These are phyloP conservation scores for Homarus americanus DNA, from an alignment of 1,140 invertebrate species.

Conservation along the genomic window DNA sequence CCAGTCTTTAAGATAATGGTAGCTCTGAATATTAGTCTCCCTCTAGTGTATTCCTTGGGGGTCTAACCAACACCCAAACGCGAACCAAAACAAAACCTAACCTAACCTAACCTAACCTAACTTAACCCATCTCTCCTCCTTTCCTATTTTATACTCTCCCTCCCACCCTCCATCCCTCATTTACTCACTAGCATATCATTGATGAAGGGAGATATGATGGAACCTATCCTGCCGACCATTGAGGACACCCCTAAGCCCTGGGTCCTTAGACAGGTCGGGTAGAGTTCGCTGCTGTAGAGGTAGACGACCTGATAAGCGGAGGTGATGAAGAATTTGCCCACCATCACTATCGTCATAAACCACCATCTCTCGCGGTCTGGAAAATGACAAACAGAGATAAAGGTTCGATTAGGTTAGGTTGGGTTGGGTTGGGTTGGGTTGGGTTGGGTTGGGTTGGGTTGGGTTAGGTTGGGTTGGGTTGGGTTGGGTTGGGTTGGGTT, in stretches of 20 bases:
- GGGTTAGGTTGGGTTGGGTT: no score
- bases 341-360: conserved; percentile 83
- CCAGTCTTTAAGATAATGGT: background rate
- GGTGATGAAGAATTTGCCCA: conserved; percentile 90
- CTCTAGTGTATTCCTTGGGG: background rate
- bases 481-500: no score
- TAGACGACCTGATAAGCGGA: conserved; percentile 89
- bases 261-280: conserved; percentile 89
- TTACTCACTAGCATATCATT: conserved; percentile 81
- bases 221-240: conserved; percentile 87
- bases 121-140: background rate
- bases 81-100: no score
- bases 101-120: no score
- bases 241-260: conserved; percentile 89
- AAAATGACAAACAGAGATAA: no score
- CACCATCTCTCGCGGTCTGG: conserved; percentile 34
- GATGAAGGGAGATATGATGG: conserved; percentile 87
- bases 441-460: no score
- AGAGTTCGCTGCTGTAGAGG: conserved; percentile 89
- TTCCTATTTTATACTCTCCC: conserved; percentile 11
- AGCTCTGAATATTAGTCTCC: background rate
- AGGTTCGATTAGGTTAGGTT: no score
- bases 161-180: background rate
- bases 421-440: no score
- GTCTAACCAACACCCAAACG: no score